These are phyloP conservation scores for Netelia melanura DNA, from an alignment of 2,888 invertebrate genomes.

Conservation along the genomic window DNA sequence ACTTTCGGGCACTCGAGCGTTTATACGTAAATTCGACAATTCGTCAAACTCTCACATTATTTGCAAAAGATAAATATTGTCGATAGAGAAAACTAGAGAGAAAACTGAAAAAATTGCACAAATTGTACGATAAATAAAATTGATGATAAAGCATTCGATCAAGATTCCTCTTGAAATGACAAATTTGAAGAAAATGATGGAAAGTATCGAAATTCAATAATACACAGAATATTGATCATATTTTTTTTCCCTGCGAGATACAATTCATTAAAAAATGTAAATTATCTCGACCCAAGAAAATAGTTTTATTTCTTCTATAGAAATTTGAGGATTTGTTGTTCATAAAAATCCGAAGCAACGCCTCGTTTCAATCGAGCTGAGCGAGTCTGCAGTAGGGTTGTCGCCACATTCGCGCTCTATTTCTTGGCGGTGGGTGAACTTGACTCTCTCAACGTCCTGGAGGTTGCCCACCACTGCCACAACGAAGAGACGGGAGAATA, in stretches of 20 bases:
- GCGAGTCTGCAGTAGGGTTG: constrained; percentile 46
- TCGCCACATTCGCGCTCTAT: not conserved
- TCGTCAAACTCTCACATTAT: not conserved
- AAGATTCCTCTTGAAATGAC: too few relatives aligned
- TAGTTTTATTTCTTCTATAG: too few relatives aligned
- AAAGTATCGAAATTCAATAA: too few relatives aligned
- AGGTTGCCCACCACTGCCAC: constrained; percentile 75
- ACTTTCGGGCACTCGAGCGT: constrained; percentile 19
- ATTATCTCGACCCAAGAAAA: too few relatives aligned
- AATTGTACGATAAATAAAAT: too few relatives aligned
- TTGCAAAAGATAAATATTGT: not conserved
- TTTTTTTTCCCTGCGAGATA: too few relatives aligned
- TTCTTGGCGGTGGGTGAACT: constrained; percentile 68
- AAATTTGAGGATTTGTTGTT: too few relatives aligned
- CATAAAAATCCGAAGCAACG: not conserved
- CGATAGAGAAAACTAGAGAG: not conserved
- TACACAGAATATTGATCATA: too few relatives aligned
- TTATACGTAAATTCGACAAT: not conserved
- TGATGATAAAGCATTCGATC: too few relatives aligned
- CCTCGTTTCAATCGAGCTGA: constrained; percentile 25
- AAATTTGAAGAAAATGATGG: too few relatives aligned
- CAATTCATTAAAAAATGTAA: too few relatives aligned
- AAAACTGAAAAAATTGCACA: not conserved
- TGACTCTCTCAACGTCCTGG: constrained; percentile 71
- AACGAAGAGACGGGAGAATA: constrained; percentile 52